Evolutionary conservation across 2,888 invertebrate genomes (phyloP), one percentile per base, ranked within the genome.

Genomic region (Leptopilina drosophilae): DNA sequence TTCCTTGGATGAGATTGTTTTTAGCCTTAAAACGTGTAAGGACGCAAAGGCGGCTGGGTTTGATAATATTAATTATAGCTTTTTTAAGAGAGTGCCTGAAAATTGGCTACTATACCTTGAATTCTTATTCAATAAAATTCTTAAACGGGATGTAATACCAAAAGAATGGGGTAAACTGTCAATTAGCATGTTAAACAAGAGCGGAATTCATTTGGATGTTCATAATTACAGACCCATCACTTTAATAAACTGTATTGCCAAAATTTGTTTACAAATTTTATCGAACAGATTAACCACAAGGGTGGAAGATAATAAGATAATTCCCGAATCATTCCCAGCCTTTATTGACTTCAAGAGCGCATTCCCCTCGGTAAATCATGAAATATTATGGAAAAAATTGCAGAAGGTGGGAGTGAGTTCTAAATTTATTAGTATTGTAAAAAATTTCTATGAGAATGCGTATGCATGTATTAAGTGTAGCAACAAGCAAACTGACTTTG

Each of bases 101-200:
- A 77, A 77, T 15, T 77, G 77, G 64, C 12, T 64, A 15, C 2
- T 65, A 12, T 49, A 46, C 20, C 20, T 77, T 8, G 46, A 15
- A 9, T 64, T 9, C n/a, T 20, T 64, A 11, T 77, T 77, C 26
- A 77, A 77, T 42, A 77, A 65, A n/a, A 65, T 77, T 5, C 42
- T 62, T 42, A 12, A 77, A 20, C 5, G 42, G 20, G 15, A 49
- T 46, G n/a, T 49, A 15, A 53, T 64, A 42, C 77, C 77, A 2
- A 15, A 64, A 26, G 64, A 64, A 26, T 77, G 77, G 77, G 49
- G 77, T 20, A 77, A 77, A n/a, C 64, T 77, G 40, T 12, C 64
- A 46, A 46, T 33, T n/a, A 46, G 64, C 15, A 40, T 53, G 5
- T 12, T 66, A 14, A 15, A 53, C 56, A 77, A 66, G 33, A 65